Conservation (phyloP, 2,888 invertebrate genomes). For the Eupithecia pulchellata region DNA sequence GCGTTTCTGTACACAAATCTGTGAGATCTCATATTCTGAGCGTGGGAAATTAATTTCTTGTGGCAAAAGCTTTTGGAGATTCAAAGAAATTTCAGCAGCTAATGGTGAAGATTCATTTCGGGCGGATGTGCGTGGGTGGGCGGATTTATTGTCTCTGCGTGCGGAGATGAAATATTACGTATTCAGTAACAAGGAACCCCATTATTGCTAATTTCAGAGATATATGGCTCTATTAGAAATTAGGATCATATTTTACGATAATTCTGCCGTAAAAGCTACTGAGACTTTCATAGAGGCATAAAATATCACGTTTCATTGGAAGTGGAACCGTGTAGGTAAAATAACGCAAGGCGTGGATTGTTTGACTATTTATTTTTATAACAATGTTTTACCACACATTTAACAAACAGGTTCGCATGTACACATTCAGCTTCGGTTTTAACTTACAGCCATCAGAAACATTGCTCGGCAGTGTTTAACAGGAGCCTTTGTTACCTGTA, state of each 20-base stretch:
- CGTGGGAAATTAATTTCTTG: background rate
- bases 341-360: background rate
- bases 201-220: conserved; percentile 40
- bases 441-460: conserved; percentile 2
- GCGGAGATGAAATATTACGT: conserved; percentile 40
- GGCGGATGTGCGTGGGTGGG: conserved; percentile 29
- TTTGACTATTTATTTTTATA: background rate
- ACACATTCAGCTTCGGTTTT: background rate
- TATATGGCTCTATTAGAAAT: conserved; percentile 38
- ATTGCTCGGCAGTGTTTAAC: background rate
- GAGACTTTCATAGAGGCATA: background rate
- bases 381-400: background rate
- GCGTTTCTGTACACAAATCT: background rate
- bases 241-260: conserved; percentile 34
- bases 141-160: conserved; percentile 37
- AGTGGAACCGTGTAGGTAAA: background rate
- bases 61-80: background rate
- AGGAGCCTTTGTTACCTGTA: conserved; percentile 24
- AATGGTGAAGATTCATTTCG: conserved; percentile 29
- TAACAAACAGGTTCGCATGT: too few species aligned
- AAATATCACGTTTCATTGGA: conserved; percentile 6
- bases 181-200: conserved; percentile 38
- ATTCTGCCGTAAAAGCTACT: conserved; percentile 12
- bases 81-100: conserved; percentile 1
- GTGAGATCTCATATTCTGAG: background rate